Conservation (phyloP, 2,797 vertebrate species). For the Enteromius anoplus region DNA sequence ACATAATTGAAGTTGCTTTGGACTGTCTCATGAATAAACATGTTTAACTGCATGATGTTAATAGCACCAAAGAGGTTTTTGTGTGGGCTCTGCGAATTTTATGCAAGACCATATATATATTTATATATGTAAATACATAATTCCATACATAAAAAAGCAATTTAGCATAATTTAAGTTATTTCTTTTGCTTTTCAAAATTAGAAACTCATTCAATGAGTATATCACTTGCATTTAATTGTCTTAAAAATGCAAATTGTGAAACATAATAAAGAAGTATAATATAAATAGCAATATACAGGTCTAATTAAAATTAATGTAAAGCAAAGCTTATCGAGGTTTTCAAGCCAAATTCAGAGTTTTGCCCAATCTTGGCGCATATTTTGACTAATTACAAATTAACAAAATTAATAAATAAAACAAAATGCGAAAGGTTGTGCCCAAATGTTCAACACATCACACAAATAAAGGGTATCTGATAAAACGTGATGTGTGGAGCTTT, state of each 20-base stretch:
- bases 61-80: background rate
- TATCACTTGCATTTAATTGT: background rate
- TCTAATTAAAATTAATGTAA: background rate
- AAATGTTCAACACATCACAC: background rate
- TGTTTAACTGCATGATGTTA: background rate
- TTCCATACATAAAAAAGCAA: background rate
- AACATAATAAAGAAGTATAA: background rate
- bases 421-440: background rate
- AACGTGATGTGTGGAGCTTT: background rate
- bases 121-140: background rate
- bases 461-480: background rate
- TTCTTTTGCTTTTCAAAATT: background rate
- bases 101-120: background rate
- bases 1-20: background rate
- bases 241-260: background rate
- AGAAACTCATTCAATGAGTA: background rate
- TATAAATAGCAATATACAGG: background rate
- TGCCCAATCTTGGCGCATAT: background rate
- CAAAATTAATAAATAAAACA: background rate
- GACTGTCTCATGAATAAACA: background rate
- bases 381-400: background rate
- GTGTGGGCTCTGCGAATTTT: background rate
- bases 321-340: background rate
- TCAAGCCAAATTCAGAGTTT: background rate
- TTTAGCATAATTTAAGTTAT: background rate